Evolutionary conservation across 2,888 invertebrate species (phyloP), one percentile per base, ranked within the genome.

Genomic region (Altica lythri): DNA sequence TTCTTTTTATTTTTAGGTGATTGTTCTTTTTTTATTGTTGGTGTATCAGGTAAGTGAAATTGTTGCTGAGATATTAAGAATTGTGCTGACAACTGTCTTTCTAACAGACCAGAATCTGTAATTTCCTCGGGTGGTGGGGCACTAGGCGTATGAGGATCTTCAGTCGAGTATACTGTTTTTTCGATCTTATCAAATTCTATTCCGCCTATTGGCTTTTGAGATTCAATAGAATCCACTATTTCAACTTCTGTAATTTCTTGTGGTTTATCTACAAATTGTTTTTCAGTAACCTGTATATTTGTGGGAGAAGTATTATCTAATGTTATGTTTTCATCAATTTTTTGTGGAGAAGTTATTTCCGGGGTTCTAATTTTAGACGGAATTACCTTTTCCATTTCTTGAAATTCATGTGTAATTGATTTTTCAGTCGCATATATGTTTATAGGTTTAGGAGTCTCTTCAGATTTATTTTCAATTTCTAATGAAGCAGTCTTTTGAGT

Each of bases 1-100:
- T 71, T 71, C 56, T 62, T 62, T 43, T 63, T 49, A 5, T 42
- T 29, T 51, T 58, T 57, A 1, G 57, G 45, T 14, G 61, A 57
- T 16, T n/a, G n/a, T n/a, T 71, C 71, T 55, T 62, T 62, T 43
- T 63, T 49, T 4, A 42, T 29, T 51, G 57, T 57, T 1, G 57
- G 45, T 14, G 61, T 56, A 13, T 55, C 52, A n/a, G 62, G 55
- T 18, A 22, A 8, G 14, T 56, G 49, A n/a, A 30, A 44, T 35
- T 44, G 32, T 30, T 53, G 44, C 32, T 48, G 34, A 4, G 50
- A 42, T 9, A 46, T 2, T 17, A 53, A 45, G 30, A 50, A 46
- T 43, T 46, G 38, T 13, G 38, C 12, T 37, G 16, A 34, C 29
- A 40, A 2, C 14, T 49, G 42, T 32, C 32, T 22, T 49, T 49